Base-by-base conservation (phyloP, 2,888 invertebrate species). In the Diogma glabrata region DNA sequence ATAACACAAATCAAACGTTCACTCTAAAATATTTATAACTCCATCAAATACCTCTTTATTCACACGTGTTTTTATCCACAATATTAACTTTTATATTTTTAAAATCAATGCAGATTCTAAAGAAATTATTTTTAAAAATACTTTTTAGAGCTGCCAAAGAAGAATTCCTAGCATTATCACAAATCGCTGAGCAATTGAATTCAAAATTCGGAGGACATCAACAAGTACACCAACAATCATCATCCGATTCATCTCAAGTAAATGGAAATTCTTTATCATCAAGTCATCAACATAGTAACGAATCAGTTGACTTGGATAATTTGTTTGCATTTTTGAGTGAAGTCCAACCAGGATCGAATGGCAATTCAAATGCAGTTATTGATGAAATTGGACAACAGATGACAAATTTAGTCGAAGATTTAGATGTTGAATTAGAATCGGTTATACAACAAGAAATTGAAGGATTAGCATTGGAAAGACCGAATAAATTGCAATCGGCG, bases 271-370 rank as follows among this genome's bases (percentile, higher is more conserved):
- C 57, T 19, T 56, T 56, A 5, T 62, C 61, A 46, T 58, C 63
- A n/a, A 56, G 58, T 1, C 59, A 60, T 48, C 66, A 49, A 55
- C 72, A 54, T 64, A 73, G 60, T 56, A 69, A 81, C 8, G 87
- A 87, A 61, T 84, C 87, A 0, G 86, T 91, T 1, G 90, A 91
- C 65, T 71, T 92, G 60, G 92, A 92, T 68, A 90, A 90, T 67
- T 72, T 92, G 60, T 92, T 92, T 71, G 89, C 89, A 52, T 92
- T 92, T 71, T 73, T 92, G 19, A 87, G 88, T 0, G 91, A 91
- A 60, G 84, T 87, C 33, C 77, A 77, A 54, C 75, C 75, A 2
- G 46, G 46, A 9, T 14, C 19, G 9, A 75, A 72, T 26, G 64
- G 70, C 5, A 75, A 73, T 12, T 77, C 75, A 60, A 81, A 81